phyloP scores from a whole-genome alignment of 2,888 invertebrate genomes.

The Phortica okadai region DNA sequence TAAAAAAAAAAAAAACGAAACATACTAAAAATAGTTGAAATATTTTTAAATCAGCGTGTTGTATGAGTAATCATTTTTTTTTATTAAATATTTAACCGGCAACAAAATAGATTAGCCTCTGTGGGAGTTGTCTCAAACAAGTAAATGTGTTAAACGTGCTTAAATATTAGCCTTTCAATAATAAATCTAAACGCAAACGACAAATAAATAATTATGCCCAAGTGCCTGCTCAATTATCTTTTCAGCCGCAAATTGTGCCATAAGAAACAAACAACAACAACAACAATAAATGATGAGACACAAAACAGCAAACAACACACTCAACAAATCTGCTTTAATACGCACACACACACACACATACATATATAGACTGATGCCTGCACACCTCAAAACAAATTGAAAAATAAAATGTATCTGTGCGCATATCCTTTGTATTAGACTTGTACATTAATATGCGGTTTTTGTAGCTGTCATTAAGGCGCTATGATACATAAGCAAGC shows the following conservation, averaged over 20 bases:
- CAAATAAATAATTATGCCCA: slow-evolving; percentile 74
- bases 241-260: slow-evolving; percentile 62
- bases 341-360: slow-evolving; percentile 29
- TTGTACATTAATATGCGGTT: not conserved
- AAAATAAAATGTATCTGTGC: not conserved
- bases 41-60: not conserved
- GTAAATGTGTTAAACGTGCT: not conserved
- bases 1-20: not conserved
- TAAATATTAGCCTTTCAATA: slow-evolving; percentile 9
- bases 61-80: not conserved
- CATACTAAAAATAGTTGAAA: not conserved
- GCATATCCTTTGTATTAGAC: not conserved
- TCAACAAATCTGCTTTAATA: not conserved
- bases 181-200: not conserved
- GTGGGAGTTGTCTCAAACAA: too few species aligned
- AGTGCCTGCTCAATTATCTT: slow-evolving; percentile 75
- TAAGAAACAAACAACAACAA: slow-evolving; percentile 5
- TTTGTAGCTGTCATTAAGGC: not conserved
- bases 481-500: not conserved
- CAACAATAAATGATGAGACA: not conserved
- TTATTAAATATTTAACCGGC: not conserved
- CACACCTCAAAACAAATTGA: slow-evolving; percentile 18
- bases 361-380: slow-evolving; percentile 15
- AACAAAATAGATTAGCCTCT: not conserved
- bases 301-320: not conserved